These are phyloP conservation scores for Proterorhinus semilunaris DNA, from an alignment of 2,113 vertebrate species.

Conservation along the genomic window DNA sequence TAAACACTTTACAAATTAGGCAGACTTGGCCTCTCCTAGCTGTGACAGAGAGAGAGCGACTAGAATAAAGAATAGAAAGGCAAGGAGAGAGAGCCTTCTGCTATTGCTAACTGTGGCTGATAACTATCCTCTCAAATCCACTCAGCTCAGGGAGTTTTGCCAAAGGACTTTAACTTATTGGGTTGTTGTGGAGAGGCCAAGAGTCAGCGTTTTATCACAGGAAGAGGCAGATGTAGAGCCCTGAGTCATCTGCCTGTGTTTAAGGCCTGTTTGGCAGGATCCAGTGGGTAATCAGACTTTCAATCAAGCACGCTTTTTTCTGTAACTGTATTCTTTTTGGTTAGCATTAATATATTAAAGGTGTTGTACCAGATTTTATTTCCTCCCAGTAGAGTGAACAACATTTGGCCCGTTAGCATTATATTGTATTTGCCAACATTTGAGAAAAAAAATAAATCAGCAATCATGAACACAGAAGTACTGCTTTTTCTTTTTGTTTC, in stretches of 20 bases:
- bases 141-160: constrained; percentile 9
- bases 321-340: too few species aligned
- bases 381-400: too few species aligned
- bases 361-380: too few species aligned
- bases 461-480: too few species aligned
- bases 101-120: constrained; percentile 27
- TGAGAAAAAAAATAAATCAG: too few species aligned
- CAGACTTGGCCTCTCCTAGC: constrained; percentile 2
- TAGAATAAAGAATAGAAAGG: too few species aligned
- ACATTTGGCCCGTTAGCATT: too few species aligned
- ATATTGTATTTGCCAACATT: too few species aligned
- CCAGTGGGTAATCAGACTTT: background rate
- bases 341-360: too few species aligned
- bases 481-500: too few species aligned
- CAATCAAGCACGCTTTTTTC: too few species aligned
- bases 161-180: constrained; percentile 1
- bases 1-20: constrained; percentile 33
- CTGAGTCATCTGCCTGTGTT: constrained; percentile 3
- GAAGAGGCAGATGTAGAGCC: background rate
- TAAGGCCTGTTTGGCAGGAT: background rate
- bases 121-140: constrained; percentile 30
- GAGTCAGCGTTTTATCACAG: constrained; percentile 12
- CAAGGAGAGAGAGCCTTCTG: background rate
- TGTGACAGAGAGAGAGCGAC: background rate
- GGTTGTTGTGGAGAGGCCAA: background rate